Percentiles rank a stretch among this genome's conserved stretches.
These are phyloP conservation scores for Andrena fulva DNA, from an alignment of 2,888 invertebrate genomes.

Conservation along the genomic window DNA sequence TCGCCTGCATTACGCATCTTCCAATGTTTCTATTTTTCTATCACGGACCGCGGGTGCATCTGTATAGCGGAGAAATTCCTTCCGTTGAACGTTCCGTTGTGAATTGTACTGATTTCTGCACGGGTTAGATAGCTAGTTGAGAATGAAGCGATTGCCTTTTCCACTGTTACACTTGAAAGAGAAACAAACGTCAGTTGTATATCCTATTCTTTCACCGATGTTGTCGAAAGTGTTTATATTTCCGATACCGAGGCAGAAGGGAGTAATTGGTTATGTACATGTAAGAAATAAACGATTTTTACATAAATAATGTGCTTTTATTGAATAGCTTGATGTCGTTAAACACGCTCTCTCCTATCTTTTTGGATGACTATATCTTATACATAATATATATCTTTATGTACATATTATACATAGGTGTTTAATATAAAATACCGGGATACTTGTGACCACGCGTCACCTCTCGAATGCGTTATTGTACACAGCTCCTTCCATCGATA, in stretches of 20 bases:
- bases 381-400: constrained; percentile 75
- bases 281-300: constrained; percentile 63
- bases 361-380: constrained; percentile 62
- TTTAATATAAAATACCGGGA: constrained; percentile 60
- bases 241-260: constrained; percentile 8
- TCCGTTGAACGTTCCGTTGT: neutral
- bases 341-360: constrained; percentile 69
- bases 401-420: constrained; percentile 76
- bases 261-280: constrained; percentile 39
- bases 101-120: neutral
- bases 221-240: constrained; percentile 48
- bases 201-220: constrained; percentile 39
- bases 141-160: constrained; percentile 8
- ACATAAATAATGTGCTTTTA: constrained; percentile 83
- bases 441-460: constrained; percentile 3
- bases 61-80: neutral
- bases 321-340: constrained; percentile 79
- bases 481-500: constrained; percentile 19
- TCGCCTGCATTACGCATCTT: neutral
- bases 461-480: constrained; percentile 34
- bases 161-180: constrained; percentile 1
- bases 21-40: neutral
- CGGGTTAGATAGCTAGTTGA: neutral
- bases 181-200: neutral
- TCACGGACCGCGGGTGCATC: neutral